A percentile compares a stretch with the other conserved stretches of the same genome.
Evolutionary conservation across 2,888 invertebrate genomes (phyloP).

Genomic region (Liposcelis brunnea): DNA sequence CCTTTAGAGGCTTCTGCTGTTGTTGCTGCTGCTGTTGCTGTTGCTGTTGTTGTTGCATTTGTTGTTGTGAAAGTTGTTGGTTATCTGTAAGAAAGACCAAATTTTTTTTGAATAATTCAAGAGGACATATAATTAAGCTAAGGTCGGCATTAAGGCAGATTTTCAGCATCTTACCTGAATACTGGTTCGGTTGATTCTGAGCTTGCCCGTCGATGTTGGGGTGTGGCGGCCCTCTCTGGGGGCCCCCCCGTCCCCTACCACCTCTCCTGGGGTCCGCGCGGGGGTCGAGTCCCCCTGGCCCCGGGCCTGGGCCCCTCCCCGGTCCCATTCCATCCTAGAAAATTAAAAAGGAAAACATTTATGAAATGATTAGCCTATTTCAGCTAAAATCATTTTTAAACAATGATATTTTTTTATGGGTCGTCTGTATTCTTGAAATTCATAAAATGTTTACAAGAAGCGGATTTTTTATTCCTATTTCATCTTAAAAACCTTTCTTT

Average conservation of each 20-base stretch:
- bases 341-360: neutral
- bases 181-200: constrained; percentile 6
- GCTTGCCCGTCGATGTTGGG: constrained; percentile 7
- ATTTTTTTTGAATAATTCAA: too few species aligned
- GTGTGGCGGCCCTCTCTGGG: constrained; percentile 4
- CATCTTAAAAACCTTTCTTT: too few species aligned
- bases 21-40: constrained; percentile 14
- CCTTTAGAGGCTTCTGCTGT: constrained; percentile 25
- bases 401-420: too few species aligned
- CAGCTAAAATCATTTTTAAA: too few species aligned
- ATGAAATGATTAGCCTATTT: too few species aligned
- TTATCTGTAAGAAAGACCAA: neutral
- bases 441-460: too few species aligned
- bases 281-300: constrained; percentile 43
- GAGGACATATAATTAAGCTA: too few species aligned
- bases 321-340: constrained; percentile 14
- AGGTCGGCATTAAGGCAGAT: too few species aligned
- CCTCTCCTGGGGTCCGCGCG: constrained; percentile 39
- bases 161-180: constrained; percentile 2
- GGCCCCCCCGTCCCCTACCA: constrained; percentile 33
- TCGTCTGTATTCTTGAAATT: too few species aligned
- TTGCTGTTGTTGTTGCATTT: constrained; percentile 21
- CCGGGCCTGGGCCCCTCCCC: constrained; percentile 20
- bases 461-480: too few species aligned
- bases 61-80: constrained; percentile 17